Evolutionary conservation across 2,888 invertebrate genomes (phyloP).

Genomic region (Cataglyphis rosenhaueri): DNA sequence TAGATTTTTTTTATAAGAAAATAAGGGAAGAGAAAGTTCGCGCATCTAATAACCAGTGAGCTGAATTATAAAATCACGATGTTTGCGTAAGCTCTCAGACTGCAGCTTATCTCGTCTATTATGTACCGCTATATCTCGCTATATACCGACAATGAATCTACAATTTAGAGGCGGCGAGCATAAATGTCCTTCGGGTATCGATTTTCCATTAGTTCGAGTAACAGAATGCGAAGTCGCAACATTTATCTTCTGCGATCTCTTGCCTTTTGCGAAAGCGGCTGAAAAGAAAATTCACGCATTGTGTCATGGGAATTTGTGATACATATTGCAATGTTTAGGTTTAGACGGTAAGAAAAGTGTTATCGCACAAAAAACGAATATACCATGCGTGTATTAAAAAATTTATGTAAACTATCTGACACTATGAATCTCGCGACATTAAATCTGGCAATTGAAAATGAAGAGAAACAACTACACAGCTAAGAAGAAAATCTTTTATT

Average conservation of each 20-base stretch:
- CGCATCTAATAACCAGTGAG: not conserved
- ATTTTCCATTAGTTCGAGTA: constrained; percentile 42
- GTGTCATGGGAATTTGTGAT: constrained; percentile 19
- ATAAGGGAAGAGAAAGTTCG: not conserved
- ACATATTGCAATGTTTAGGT: not conserved
- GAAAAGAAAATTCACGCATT: constrained; percentile 45
- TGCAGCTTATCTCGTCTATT: constrained; percentile 45
- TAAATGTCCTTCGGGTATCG: constrained; percentile 46
- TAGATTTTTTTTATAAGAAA: not conserved
- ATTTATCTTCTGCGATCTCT: constrained; percentile 32
- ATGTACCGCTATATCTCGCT: constrained; percentile 32
- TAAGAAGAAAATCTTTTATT: not conserved
- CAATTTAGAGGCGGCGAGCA: constrained; percentile 33
- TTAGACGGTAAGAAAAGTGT: not conserved
- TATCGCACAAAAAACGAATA: not conserved
- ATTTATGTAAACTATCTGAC: not conserved
- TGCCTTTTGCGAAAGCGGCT: constrained; percentile 28
- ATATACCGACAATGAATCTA: constrained; percentile 20
- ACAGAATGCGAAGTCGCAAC: constrained; percentile 22
- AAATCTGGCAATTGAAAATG: not conserved
- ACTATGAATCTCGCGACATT: not conserved
- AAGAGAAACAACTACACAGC: not conserved
- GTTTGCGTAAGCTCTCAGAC: constrained; percentile 20
- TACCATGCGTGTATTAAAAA: not conserved
- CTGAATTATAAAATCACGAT: constrained; percentile 26